Conservation (phyloP, 2,113 vertebrate genomes). For the Ciconia maguari region DNA sequence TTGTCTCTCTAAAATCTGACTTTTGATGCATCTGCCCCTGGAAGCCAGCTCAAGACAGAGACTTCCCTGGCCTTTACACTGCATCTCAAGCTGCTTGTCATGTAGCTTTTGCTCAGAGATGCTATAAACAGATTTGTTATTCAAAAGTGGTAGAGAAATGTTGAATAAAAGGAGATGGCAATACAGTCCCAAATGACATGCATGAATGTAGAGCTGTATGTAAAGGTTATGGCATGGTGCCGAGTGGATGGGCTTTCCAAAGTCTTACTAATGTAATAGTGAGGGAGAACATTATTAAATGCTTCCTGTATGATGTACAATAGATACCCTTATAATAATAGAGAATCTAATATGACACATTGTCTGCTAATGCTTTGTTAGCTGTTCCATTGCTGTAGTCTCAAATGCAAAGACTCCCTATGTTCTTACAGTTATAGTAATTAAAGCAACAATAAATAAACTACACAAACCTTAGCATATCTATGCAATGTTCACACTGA, state of each 20-base stretch:
- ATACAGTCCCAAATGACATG: background rate
- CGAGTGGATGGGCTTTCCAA: background rate
- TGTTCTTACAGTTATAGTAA: background rate
- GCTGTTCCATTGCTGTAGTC: background rate
- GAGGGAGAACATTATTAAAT: background rate
- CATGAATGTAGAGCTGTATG: background rate
- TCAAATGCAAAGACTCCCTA: background rate
- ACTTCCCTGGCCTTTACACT: background rate
- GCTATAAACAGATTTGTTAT: background rate
- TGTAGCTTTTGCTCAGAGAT: background rate
- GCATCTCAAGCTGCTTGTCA: background rate
- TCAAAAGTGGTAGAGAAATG: background rate
- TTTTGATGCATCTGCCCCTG: background rate
- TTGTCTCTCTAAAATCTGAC: background rate
- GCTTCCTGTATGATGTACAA: background rate
- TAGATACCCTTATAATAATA: background rate
- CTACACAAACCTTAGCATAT: background rate
- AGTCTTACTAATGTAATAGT: background rate
- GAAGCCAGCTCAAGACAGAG: background rate
- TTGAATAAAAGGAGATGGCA: background rate
- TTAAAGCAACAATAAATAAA: background rate
- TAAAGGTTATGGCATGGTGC: background rate
- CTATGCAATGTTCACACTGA: background rate
- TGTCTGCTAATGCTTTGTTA: background rate
- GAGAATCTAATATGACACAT: background rate